Evolutionary conservation across 1,140 invertebrate species (phyloP).

Genomic region (Tetramorium simillimum): DNA sequence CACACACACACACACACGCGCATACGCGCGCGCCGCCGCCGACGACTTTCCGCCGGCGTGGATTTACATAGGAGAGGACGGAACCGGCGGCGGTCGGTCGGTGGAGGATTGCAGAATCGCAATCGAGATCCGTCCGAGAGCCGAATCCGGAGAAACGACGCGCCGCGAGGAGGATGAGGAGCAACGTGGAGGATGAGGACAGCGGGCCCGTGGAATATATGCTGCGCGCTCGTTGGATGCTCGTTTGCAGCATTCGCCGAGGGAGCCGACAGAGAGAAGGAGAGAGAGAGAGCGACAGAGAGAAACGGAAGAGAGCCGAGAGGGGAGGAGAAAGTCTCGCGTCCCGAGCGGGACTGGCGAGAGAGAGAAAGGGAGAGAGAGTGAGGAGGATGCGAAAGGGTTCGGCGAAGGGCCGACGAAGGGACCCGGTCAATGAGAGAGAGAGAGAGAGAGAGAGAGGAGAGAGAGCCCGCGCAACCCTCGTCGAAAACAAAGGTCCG

Average conservation of each 20-base stretch:
- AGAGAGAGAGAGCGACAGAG: slow-evolving; percentile 45
- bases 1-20: no score
- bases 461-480: slow-evolving; percentile 61
- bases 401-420: slow-evolving; percentile 30
- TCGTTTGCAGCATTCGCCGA: slow-evolving; percentile 70
- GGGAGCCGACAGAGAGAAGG: slow-evolving; percentile 34
- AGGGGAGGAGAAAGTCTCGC: slow-evolving; percentile 39
- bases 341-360: slow-evolving; percentile 16
- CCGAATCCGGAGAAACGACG: slow-evolving; percentile 38
- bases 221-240: slow-evolving; percentile 73
- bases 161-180: neutral
- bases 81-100: neutral
- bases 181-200: slow-evolving; percentile 46
- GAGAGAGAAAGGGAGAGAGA: slow-evolving; percentile 44
- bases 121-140: slow-evolving; percentile 48
- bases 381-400: slow-evolving; percentile 19
- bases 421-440: slow-evolving; percentile 67
- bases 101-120: slow-evolving; percentile 14
- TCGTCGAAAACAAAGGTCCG: slow-evolving; percentile 72
- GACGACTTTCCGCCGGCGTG: slow-evolving; percentile 33
- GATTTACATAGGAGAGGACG: slow-evolving; percentile 19
- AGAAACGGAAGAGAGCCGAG: slow-evolving; percentile 19
- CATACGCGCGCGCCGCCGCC: neutral
- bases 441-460: no score
- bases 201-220: slow-evolving; percentile 70